A percentile compares a stretch with the other conserved stretches of the same genome.
These are phyloP conservation scores for Pelecanus crispus DNA, from an alignment of 2,113 vertebrate genomes.

Conservation along the genomic window DNA sequence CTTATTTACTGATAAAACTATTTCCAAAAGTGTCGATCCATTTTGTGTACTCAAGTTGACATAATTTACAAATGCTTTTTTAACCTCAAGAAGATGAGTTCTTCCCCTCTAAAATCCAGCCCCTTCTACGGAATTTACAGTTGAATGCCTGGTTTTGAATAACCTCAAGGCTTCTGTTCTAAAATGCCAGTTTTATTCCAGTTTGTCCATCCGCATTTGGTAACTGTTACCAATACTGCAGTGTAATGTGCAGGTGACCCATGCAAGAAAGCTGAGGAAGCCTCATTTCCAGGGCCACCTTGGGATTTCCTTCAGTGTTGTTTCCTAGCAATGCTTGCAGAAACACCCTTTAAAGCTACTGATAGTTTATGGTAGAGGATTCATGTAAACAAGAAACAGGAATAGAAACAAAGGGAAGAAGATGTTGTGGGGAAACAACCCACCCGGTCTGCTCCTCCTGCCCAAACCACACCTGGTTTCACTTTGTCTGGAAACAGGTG, in stretches of 20 bases:
- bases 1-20: neutral
- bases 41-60: neutral
- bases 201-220: neutral
- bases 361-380: neutral
- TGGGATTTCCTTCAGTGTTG: neutral
- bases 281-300: accelerated
- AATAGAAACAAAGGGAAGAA: neutral
- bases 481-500: neutral
- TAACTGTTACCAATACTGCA: too few relatives aligned
- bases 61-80: accelerated
- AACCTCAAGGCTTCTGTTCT: neutral
- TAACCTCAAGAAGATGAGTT: neutral
- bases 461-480: neutral
- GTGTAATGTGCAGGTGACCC: neutral
- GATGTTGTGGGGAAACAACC: neutral
- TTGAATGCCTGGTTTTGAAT: neutral
- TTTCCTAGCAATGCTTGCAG: neutral
- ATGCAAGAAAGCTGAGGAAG: neutral
- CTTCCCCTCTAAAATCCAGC: neutral
- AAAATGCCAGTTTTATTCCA: neutral
- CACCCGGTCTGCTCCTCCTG: neutral
- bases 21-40: neutral
- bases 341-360: neutral
- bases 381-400: neutral
- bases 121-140: accelerated